phyloP scores from a whole-genome alignment of 2,113 vertebrate genomes.

The Chaenocephalus aceratus region DNA sequence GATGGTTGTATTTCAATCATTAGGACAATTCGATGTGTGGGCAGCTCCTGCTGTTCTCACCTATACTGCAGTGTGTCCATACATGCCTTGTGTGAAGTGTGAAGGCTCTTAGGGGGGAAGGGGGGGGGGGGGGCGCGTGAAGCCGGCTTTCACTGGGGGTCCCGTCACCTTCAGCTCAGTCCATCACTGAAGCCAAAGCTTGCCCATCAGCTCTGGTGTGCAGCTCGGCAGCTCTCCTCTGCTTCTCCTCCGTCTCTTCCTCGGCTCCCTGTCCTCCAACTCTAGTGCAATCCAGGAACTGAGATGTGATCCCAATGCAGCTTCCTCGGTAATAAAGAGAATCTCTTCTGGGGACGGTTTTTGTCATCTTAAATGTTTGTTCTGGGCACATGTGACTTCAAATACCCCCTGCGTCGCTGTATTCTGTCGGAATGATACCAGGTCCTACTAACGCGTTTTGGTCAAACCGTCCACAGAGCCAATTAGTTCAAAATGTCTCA shows the following conservation, averaged over 20 bases:
- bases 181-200: slow-evolving; percentile 66
- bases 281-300: slow-evolving; percentile 68
- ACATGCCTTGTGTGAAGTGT: slow-evolving; percentile 35
- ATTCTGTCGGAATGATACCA: slow-evolving; percentile 16
- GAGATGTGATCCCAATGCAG: slow-evolving; percentile 64
- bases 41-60: slow-evolving; percentile 45
- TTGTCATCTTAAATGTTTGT: slow-evolving; percentile 78
- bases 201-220: slow-evolving; percentile 47
- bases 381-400: slow-evolving; percentile 65
- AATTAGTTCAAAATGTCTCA: slow-evolving; percentile 41
- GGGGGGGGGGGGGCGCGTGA: background rate
- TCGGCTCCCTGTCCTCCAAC: slow-evolving; percentile 66
- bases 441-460: slow-evolving; percentile 45
- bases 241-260: slow-evolving; percentile 68
- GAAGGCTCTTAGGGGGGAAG: slow-evolving; percentile 6
- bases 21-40: slow-evolving; percentile 30
- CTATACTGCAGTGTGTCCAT: slow-evolving; percentile 56
- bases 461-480: slow-evolving; percentile 32
- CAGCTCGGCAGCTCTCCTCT: slow-evolving; percentile 62
- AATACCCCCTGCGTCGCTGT: slow-evolving; percentile 48
- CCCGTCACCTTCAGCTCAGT: slow-evolving; percentile 68
- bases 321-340: slow-evolving; percentile 70
- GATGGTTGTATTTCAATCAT: slow-evolving; percentile 44
- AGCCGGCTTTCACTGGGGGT: slow-evolving; percentile 34
- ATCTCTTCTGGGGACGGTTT: slow-evolving; percentile 59